Evolutionary conservation across 2,888 invertebrate genomes (phyloP), one percentile per base, ranked within the genome.

Genomic region (Apoda limacodes): DNA sequence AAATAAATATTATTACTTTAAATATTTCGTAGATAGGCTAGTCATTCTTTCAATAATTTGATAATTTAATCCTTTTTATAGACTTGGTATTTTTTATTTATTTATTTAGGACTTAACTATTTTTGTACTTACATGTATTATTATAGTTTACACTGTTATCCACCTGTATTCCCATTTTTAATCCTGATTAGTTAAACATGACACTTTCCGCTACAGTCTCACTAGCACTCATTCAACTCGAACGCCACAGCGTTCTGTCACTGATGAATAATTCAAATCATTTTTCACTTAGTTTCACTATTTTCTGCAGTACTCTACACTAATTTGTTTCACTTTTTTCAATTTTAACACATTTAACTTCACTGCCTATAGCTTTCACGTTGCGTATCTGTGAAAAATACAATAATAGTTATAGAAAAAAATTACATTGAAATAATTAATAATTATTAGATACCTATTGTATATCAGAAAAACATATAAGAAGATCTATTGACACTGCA

Each of bases 131-230:
- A 78, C 78, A 78, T 67, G 75, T 64, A 59, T 56, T 72, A 54
- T 53, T 69, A 58, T 76, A 78, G 54, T 58, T 64, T 40, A 76
- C 65, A 55, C 60, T 62, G 59, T 62, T 76, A 44, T 80, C 78
- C 55, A 78, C 72, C 60, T 78, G 78, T 61, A 78, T 78, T 48
- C 76, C 76, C 78, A 78, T 78, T 50, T 46, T 67, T 59, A 45
- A 32, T 45, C 19, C 40, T 51, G 48, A 46, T 48, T 48, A 48
- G 45, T 42, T n/a, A 25, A 11, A 10, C 37, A 43, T 58, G 59
- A 64, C 53, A 50, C 46, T 60, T 34, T 32, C 35, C 28, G 30
- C 32, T 28, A 27, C 41, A 43, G 35, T 25, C 32, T 27, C 41
- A 28, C 33, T 33, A 28, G 17, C 25, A 12, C 14, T 19, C 7